phyloP scores from a whole-genome alignment of 2,888 invertebrate species.

The Panopea generosa region DNA sequence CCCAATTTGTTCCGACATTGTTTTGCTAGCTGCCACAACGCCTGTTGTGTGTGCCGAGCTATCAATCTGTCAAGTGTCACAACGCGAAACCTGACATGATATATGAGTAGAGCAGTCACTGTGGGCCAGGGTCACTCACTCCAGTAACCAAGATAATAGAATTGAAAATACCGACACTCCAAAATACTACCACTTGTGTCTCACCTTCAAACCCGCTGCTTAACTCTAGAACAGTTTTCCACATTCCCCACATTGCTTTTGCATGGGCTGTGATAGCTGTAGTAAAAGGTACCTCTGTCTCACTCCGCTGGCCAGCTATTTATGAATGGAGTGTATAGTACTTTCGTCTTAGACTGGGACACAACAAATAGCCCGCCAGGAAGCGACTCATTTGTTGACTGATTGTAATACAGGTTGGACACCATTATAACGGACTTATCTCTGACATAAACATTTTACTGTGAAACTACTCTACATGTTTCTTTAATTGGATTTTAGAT shows the following conservation, averaged over 20 bases:
- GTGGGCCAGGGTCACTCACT: conserved; percentile 69
- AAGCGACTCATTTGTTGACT: conserved; percentile 49
- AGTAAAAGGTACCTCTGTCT: conserved; percentile 35
- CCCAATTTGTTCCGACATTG: conserved; percentile 51
- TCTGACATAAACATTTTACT: too few species aligned
- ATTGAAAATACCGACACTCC: conserved; percentile 42
- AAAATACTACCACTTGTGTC: conserved; percentile 48
- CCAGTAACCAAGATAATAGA: conserved; percentile 45
- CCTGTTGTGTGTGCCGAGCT: conserved; percentile 63
- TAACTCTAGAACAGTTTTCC: background rate
- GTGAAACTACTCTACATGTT: too few species aligned
- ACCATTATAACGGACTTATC: too few species aligned
- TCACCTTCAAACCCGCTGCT: conserved; percentile 4
- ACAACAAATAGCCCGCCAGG: conserved; percentile 47
- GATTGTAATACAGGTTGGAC: conserved; percentile 32
- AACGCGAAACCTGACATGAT: conserved; percentile 81
- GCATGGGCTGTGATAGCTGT: background rate
- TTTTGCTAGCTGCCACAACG: conserved; percentile 55
- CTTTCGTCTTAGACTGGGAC: conserved; percentile 59
- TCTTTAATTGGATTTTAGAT: too few species aligned
- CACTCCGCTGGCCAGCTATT: conserved; percentile 46
- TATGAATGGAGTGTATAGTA: conserved; percentile 64
- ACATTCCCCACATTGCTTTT: conserved; percentile 6
- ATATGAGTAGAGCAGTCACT: conserved; percentile 77
- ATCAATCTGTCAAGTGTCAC: conserved; percentile 83